Conservation (phyloP, 2,113 vertebrate species). For the human region DNA sequence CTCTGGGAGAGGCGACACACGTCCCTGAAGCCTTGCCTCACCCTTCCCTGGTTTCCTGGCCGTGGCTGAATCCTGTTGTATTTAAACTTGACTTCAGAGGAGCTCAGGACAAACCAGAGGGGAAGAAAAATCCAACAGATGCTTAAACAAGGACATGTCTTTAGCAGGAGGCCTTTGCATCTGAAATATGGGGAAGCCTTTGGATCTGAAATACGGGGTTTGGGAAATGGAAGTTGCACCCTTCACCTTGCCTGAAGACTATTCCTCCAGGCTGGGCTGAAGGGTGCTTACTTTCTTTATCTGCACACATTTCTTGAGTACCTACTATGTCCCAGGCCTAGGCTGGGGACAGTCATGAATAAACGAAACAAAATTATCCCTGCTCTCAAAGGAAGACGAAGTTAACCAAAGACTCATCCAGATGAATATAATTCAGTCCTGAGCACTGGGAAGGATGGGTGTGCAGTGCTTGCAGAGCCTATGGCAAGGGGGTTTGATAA, state of each 20-base stretch:
- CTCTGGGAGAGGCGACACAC: not conserved
- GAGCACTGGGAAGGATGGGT: not conserved
- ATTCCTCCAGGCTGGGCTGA: not conserved
- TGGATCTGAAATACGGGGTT: not conserved
- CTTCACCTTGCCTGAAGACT: not conserved
- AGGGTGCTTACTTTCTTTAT: not conserved
- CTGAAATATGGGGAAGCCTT: not conserved
- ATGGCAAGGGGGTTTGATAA: not conserved
- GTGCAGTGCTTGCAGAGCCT: not conserved
- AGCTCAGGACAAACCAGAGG: not conserved
- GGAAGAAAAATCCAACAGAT: not conserved
- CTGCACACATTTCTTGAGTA: not conserved
- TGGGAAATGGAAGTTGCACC: not conserved
- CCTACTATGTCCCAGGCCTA: not conserved
- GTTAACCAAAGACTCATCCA: not conserved
- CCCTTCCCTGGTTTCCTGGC: not conserved
- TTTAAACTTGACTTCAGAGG: not conserved
- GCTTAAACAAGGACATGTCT: not conserved
- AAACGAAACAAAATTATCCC: not conserved
- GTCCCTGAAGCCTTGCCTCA: not conserved
- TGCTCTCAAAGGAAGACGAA: not conserved
- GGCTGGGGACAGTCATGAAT: not conserved
- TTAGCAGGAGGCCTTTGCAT: not conserved
- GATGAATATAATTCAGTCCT: not conserved
- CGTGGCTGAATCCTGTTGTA: not conserved